Evolutionary conservation across 2,888 invertebrate species (phyloP).

Genomic region (Latrodectus hesperus): DNA sequence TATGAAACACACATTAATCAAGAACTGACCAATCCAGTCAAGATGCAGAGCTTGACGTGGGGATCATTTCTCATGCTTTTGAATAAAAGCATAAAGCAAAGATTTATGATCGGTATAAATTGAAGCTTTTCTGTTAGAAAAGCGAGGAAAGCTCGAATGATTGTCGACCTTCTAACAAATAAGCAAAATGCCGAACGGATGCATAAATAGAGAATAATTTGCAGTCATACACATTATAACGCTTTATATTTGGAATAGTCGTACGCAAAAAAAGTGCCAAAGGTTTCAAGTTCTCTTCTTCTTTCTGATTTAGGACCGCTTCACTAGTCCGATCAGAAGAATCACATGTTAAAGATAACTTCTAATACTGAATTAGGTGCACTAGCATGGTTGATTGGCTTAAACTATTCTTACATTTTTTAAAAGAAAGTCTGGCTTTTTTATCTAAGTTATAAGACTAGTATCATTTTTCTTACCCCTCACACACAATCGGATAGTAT

Average conservation of each 20-base stretch:
- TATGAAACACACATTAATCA: background rate
- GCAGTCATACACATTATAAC: background rate
- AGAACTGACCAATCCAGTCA: background rate
- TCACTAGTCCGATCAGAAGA: background rate
- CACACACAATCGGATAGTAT: background rate
- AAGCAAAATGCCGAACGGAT: background rate
- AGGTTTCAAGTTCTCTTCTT: background rate
- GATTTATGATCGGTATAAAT: conserved; percentile 1
- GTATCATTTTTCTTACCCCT: conserved; percentile 25
- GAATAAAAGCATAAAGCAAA: background rate
- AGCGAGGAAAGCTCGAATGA: no score
- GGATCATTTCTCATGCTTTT: background rate
- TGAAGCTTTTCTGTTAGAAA: background rate
- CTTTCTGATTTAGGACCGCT: background rate
- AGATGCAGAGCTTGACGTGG: background rate
- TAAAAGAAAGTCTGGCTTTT: background rate
- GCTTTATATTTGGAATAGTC: background rate
- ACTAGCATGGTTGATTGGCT: background rate
- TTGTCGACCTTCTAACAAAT: background rate
- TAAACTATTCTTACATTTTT: background rate
- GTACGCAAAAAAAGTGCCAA: background rate
- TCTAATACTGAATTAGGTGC: background rate
- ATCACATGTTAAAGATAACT: background rate
- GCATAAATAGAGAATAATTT: background rate
- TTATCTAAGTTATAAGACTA: background rate